Evolutionary conservation across 92 coral and sea anemone genomes (phyloP).

Genomic region (Siderastrea radians): DNA sequence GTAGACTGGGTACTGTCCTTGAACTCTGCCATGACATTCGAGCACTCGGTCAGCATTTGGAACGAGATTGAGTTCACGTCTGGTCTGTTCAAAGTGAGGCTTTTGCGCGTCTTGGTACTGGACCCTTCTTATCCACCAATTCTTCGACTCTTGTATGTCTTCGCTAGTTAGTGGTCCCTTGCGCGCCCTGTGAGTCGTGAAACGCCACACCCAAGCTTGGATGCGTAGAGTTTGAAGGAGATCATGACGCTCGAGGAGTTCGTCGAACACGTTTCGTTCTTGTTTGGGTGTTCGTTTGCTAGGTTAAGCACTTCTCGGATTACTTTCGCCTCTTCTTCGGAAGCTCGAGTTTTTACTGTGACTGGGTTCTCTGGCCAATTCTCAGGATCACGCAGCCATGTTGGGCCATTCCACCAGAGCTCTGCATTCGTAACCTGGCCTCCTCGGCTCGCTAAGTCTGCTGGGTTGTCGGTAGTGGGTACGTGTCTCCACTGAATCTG

Average conservation of each 20-base stretch:
- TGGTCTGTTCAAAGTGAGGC: slow-evolving; percentile 55
- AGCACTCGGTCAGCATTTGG: slow-evolving; percentile 11
- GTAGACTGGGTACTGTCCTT: too few species aligned
- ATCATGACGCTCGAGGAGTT: too few species aligned
- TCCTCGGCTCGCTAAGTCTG: slow-evolving; percentile 54
- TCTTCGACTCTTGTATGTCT: slow-evolving; percentile 44
- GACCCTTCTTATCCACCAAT: slow-evolving; percentile 53
- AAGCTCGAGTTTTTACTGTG: slow-evolving; percentile 9
- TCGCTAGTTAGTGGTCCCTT: slow-evolving; percentile 65
- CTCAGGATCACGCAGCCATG: slow-evolving; percentile 33
- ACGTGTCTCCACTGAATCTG: slow-evolving; percentile 53
- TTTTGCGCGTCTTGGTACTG: slow-evolving; percentile 41
- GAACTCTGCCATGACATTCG: slow-evolving; percentile 53
- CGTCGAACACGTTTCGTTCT: slow-evolving; percentile 11
- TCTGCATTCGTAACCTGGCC: slow-evolving; percentile 1
- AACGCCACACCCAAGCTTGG: slow-evolving; percentile 33
- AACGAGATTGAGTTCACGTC: slow-evolving; percentile 39
- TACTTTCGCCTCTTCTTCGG: slow-evolving; percentile 45
- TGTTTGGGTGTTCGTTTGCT: slow-evolving; percentile 22
- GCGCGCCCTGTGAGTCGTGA: slow-evolving; percentile 14
- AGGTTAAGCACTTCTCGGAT: slow-evolving; percentile 38
- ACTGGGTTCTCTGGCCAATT: slow-evolving; percentile 46
- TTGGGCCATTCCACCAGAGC: slow-evolving; percentile 38
- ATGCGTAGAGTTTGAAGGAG: slow-evolving; percentile 10
- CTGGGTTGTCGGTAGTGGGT: slow-evolving; percentile 57